Evolutionary conservation across 2,888 invertebrate genomes (phyloP).

Genomic region (Furcula furcula): DNA sequence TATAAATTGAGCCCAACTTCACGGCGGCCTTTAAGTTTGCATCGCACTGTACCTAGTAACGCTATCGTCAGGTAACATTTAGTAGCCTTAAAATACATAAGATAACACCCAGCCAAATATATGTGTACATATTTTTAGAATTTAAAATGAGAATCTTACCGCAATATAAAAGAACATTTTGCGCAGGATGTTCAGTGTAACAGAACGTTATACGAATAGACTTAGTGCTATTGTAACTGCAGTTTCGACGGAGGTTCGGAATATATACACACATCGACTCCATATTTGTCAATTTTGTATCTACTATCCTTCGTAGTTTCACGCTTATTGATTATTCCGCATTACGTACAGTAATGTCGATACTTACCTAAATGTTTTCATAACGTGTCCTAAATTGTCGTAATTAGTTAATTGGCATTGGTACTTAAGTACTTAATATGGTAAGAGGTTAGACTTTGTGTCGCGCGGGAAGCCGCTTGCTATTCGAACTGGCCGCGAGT

Average conservation of each 20-base stretch:
- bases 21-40: too few relatives aligned
- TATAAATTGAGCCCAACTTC: too few relatives aligned
- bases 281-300: constrained; percentile 57
- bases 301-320: constrained; percentile 56
- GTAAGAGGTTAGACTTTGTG: too few relatives aligned
- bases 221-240: constrained; percentile 29
- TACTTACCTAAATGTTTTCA: constrained; percentile 46
- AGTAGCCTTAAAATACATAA: too few relatives aligned
- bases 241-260: constrained; percentile 20
- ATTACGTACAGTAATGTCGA: constrained; percentile 25
- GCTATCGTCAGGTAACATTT: too few relatives aligned
- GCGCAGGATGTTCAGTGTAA: constrained; percentile 19
- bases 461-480: too few relatives aligned
- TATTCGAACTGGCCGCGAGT: too few relatives aligned
- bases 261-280: constrained; percentile 53
- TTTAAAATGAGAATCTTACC: constrained; percentile 61
- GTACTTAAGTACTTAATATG: too few relatives aligned
- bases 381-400: constrained; percentile 49
- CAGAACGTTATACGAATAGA: constrained; percentile 33
- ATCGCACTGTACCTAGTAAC: too few relatives aligned
- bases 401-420: constrained; percentile 45
- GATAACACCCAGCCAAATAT: too few relatives aligned
- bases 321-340: constrained; percentile 69
- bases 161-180: constrained; percentile 61
- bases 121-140: too few relatives aligned